phyloP scores from a whole-genome alignment of 2,888 invertebrate species.

The Sinhomidia bicolor region DNA sequence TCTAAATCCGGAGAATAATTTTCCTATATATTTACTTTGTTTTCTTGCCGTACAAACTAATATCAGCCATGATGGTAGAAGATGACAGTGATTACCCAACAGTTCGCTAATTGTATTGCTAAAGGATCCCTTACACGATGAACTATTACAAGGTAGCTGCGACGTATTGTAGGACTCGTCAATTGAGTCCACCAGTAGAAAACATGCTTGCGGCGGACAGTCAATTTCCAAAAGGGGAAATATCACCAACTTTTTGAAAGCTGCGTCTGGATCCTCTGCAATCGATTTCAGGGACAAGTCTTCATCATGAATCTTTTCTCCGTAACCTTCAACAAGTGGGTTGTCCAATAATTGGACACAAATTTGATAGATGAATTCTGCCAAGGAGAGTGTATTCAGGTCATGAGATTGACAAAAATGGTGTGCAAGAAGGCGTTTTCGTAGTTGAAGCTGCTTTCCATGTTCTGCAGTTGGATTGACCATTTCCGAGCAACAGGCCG shows the following conservation, averaged over 20 bases:
- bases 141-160: constrained; percentile 70
- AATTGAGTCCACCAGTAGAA: constrained; percentile 95
- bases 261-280: constrained; percentile 94
- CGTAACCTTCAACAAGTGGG: constrained; percentile 84
- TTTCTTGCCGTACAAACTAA: constrained; percentile 83
- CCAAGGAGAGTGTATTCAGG: constrained; percentile 91
- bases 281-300: constrained; percentile 85
- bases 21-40: constrained; percentile 89
- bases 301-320: constrained; percentile 91
- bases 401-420: constrained; percentile 92
- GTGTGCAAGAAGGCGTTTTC: constrained; percentile 90
- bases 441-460: constrained; percentile 87
- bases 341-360: constrained; percentile 89
- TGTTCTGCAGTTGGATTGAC: constrained; percentile 85
- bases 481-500: constrained; percentile 92
- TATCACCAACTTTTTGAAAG: constrained; percentile 92
- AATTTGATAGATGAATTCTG: constrained; percentile 91
- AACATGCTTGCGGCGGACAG: constrained; percentile 90
- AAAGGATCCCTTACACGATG: constrained; percentile 79
- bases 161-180: constrained; percentile 85
- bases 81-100: constrained; percentile 93
- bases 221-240: constrained; percentile 93
- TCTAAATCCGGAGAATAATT: constrained; percentile 90
- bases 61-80: constrained; percentile 93
- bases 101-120: constrained; percentile 90